Percentiles rank a stretch among this genome's conserved stretches.
Conservation (phyloP, 92 coral and sea anemone species). For the Epizoanthus rinbou region DNA sequence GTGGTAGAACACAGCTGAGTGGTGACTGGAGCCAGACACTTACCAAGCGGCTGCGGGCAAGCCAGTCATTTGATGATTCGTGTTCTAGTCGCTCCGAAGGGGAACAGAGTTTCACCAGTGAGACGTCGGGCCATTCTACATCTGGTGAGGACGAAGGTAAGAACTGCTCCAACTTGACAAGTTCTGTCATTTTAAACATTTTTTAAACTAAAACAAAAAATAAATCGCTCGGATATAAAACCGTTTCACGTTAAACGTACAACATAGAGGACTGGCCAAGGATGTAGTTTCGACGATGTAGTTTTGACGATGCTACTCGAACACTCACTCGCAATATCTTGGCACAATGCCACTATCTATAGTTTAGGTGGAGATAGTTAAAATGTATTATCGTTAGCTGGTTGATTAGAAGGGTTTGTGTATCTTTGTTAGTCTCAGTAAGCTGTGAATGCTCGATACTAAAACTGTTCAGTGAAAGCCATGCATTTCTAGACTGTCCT, state of each 20-base stretch:
- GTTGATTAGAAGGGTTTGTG: no score
- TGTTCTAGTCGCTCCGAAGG: conserved; percentile 61
- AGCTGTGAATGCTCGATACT: no score
- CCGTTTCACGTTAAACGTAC: neutral
- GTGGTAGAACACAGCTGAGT: neutral
- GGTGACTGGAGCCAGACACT: conserved; percentile 14
- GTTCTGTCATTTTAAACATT: neutral
- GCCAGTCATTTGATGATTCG: conserved; percentile 33
- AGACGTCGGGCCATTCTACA: conserved; percentile 59
- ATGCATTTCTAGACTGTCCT: no score
- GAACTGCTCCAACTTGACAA: neutral
- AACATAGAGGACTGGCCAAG: no score
- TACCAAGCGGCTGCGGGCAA: conserved; percentile 17
- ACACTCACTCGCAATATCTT: no score
- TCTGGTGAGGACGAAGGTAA: conserved; percentile 45
- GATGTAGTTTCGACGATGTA: no score
- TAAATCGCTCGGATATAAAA: neutral
- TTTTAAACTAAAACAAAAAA: neutral
- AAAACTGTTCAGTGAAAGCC: no score
- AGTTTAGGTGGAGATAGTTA: no score
- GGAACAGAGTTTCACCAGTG: conserved; percentile 57
- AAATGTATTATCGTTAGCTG: no score
- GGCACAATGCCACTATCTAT: no score
- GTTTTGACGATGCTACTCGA: no score
- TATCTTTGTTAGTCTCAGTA: no score